phyloP scores from a whole-genome alignment of 2,113 vertebrate genomes.

The Brachionichthys hirsutus region DNA sequence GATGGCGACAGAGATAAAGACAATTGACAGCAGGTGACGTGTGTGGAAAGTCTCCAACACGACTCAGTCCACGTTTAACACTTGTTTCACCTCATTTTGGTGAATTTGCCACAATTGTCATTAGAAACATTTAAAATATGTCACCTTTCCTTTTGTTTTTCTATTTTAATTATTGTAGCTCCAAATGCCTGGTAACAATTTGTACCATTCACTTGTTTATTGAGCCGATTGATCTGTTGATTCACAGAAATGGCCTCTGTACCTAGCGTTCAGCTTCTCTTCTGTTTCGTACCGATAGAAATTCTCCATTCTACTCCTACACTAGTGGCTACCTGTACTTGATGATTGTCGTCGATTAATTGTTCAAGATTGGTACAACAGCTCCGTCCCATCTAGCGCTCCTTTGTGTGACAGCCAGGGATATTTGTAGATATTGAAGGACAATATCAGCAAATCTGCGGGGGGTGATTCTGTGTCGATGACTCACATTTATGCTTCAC shows the following conservation, averaged over 20 bases:
- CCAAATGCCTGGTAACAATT: background rate
- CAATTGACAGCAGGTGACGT: background rate
- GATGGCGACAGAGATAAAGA: slow-evolving; percentile 64
- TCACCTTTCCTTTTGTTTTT: slow-evolving; percentile 15
- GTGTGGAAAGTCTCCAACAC: background rate
- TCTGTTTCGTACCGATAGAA: background rate
- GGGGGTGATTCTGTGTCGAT: slow-evolving; percentile 19
- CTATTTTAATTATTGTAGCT: background rate
- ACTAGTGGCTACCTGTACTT: background rate
- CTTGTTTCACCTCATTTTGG: slow-evolving; percentile 3
- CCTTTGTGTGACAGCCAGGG: slow-evolving; percentile 8
- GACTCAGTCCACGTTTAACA: background rate
- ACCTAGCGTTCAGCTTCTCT: background rate
- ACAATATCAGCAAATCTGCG: slow-evolving; percentile 8
- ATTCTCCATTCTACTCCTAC: background rate
- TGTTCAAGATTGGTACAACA: slow-evolving; percentile 32
- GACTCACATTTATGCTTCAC: slow-evolving; percentile 14
- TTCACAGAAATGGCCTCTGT: background rate
- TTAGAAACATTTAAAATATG: background rate
- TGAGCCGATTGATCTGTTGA: slow-evolving; percentile 2
- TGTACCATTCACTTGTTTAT: background rate
- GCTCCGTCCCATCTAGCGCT: slow-evolving; percentile 6
- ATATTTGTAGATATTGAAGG: slow-evolving; percentile 32
- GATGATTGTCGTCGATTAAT: slow-evolving; percentile 24
- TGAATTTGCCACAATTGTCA: background rate